phyloP scores from a whole-genome alignment of 2,797 vertebrate species.

The Macrochelys suwanniensis region DNA sequence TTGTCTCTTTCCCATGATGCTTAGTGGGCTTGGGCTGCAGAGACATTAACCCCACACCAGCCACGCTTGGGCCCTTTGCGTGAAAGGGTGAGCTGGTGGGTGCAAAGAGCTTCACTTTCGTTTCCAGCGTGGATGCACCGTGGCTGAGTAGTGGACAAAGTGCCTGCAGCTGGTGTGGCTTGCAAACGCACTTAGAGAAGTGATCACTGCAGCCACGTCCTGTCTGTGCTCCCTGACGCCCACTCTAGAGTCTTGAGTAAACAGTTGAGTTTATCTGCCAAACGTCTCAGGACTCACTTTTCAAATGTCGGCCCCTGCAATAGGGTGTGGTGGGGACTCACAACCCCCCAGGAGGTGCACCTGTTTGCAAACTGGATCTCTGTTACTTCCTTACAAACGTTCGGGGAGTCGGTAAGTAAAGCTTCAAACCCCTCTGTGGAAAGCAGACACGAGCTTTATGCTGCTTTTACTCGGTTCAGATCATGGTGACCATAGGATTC shows the following conservation, averaged over 20 bases:
- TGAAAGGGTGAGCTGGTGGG: fast-evolving
- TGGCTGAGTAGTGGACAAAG: not conserved
- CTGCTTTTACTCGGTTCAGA: too few species aligned
- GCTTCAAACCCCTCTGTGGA: not conserved
- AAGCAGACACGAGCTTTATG: not conserved
- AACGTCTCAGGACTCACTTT: not conserved
- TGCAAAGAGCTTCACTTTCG: not conserved
- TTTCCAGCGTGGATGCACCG: not conserved
- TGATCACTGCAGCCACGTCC: fast-evolving
- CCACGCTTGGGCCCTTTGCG: fast-evolving
- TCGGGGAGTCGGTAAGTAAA: too few species aligned
- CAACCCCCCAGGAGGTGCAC: too few species aligned
- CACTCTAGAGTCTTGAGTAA: fast-evolving
- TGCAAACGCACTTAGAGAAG: not conserved
- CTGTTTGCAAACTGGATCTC: too few species aligned
- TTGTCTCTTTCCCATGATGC: slow-evolving; percentile 83
- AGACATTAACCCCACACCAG: slow-evolving; percentile 69
- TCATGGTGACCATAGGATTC: not conserved
- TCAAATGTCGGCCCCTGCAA: not conserved
- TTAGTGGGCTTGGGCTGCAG: slow-evolving; percentile 67
- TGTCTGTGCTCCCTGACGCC: fast-evolving
- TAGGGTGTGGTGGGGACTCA: not conserved
- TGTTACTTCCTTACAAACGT: too few species aligned
- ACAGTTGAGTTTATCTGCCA: not conserved
- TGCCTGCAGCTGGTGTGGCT: not conserved